phyloP scores from a whole-genome alignment of 2,888 invertebrate species.

The Hyalella azteca region DNA sequence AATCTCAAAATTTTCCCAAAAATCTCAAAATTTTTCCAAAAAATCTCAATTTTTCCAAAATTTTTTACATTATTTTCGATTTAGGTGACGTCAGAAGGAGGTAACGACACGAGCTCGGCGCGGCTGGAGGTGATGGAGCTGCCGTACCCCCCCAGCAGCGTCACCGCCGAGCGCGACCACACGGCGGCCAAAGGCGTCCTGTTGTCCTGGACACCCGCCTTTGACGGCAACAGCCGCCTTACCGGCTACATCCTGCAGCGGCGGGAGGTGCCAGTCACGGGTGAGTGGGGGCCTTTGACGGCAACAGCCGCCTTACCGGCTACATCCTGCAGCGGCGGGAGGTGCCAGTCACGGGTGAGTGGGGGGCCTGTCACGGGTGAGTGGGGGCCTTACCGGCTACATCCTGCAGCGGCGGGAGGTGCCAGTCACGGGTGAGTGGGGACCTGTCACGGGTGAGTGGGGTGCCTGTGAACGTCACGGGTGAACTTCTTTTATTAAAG shows the following conservation, averaged over 20 bases:
- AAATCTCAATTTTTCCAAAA: too few species aligned
- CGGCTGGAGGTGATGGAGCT: slow-evolving; percentile 88
- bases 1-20: too few species aligned
- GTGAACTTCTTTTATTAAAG: too few species aligned
- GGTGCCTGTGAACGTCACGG: too few species aligned
- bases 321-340: slow-evolving; percentile 91
- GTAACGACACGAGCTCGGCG: slow-evolving; percentile 89
- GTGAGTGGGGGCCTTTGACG: slow-evolving; percentile 78
- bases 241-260: slow-evolving; percentile 90
- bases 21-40: too few species aligned
- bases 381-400: slow-evolving; percentile 86
- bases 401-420: slow-evolving; percentile 90
- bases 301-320: slow-evolving; percentile 91
- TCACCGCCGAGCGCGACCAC: slow-evolving; percentile 71
- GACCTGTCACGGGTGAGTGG: too few species aligned
- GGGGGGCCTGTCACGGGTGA: too few species aligned
- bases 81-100: slow-evolving; percentile 81
- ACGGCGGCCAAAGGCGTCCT: slow-evolving; percentile 75
- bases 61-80: neutral
- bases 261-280: slow-evolving; percentile 74
- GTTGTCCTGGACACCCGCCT: slow-evolving; percentile 93
- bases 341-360: slow-evolving; percentile 68
- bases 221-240: slow-evolving; percentile 96
- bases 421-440: slow-evolving; percentile 64
- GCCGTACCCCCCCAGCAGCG: slow-evolving; percentile 90